A percentile compares a stretch with the other conserved stretches of the same genome.
Conservation (phyloP, 2,797 vertebrate species). For the Enteromius thamalakanensis region DNA sequence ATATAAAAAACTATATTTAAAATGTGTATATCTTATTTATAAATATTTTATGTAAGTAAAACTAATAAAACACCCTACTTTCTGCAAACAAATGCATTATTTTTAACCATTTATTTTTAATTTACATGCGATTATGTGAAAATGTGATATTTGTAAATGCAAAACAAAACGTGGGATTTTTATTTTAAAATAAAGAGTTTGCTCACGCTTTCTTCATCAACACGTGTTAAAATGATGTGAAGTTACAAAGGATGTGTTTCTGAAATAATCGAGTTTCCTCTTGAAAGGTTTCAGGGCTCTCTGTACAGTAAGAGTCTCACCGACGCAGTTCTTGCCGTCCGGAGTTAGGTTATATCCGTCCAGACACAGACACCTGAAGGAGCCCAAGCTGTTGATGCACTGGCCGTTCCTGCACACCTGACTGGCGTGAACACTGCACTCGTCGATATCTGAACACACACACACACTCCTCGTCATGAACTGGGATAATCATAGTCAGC, state of each 20-base stretch:
- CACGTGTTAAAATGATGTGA: too few relatives aligned
- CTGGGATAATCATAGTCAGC: neutral
- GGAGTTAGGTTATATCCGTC: slow-evolving; percentile 90
- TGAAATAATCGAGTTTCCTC: neutral
- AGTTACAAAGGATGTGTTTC: neutral
- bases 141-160: neutral
- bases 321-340: slow-evolving; percentile 90
- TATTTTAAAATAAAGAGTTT: neutral
- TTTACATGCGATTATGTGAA: too few relatives aligned
- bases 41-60: neutral
- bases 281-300: neutral
- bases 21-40: neutral
- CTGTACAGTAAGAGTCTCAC: slow-evolving; percentile 74
- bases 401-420: slow-evolving; percentile 91
- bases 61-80: neutral
- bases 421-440: slow-evolving; percentile 86
- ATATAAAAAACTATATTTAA: neutral
- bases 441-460: slow-evolving; percentile 83
- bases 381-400: slow-evolving; percentile 90
- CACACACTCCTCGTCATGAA: neutral
- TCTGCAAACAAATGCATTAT: neutral
- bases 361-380: slow-evolving; percentile 92
- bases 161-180: neutral
- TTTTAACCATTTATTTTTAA: too few relatives aligned
- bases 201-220: neutral